These are phyloP conservation scores for Caenorhabditis latens DNA, from an alignment of 1,140 invertebrate species.

Conservation along the genomic window DNA sequence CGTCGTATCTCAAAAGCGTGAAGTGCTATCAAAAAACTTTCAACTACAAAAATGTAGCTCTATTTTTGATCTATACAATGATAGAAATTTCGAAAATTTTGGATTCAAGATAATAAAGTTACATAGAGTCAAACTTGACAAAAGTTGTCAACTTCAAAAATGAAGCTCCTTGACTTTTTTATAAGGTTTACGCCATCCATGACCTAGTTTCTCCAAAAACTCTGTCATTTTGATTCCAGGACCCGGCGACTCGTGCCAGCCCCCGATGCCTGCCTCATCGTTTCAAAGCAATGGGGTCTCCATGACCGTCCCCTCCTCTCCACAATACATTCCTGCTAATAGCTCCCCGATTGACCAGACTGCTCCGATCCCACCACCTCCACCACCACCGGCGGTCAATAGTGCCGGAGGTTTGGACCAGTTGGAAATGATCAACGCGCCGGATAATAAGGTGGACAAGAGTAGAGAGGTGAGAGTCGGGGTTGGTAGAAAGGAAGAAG, in stretches of 20 bases:
- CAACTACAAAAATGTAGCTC: no score
- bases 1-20: no score
- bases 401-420: background rate
- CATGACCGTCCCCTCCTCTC: conserved; percentile 19
- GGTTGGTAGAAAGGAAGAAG: no score
- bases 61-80: no score
- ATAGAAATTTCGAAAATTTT: no score
- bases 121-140: no score
- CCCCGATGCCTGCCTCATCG: conserved; percentile 27
- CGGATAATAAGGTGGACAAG: background rate
- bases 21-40: no score
- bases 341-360: conserved; percentile 5
- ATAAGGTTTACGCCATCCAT: no score
- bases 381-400: background rate
- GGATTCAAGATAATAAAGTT: no score
- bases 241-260: background rate
- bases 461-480: background rate
- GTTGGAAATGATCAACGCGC: conserved; percentile 34
- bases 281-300: conserved; percentile 49
- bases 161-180: no score
- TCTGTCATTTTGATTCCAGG: background rate
- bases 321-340: conserved; percentile 25
- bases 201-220: background rate
- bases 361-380: conserved; percentile 17
- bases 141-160: no score